A percentile compares a stretch with the other conserved stretches of the same genome.
Conservation (phyloP, 2,797 vertebrate genomes). For the Neoniphon sammara region DNA sequence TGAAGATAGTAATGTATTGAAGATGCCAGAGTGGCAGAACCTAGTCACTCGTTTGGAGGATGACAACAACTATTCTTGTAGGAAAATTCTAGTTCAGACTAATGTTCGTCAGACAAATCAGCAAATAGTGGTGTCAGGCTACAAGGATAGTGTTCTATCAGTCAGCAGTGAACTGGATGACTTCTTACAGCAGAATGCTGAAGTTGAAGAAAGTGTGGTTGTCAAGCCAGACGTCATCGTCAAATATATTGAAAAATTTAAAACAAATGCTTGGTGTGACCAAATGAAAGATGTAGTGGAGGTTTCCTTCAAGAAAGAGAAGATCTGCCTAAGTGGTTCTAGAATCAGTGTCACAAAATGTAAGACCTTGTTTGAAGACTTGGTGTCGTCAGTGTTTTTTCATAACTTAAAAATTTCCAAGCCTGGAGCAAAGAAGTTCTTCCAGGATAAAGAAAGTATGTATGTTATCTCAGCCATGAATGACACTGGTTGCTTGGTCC, state of each 20-base stretch:
- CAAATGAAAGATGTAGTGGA: constrained; percentile 58
- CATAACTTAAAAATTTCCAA: constrained; percentile 70
- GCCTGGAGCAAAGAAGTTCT: constrained; percentile 85
- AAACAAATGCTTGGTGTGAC: constrained; percentile 46
- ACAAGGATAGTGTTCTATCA: constrained; percentile 63
- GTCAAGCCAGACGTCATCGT: constrained; percentile 63
- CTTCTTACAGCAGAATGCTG: constrained; percentile 82
- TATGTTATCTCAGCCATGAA: constrained; percentile 57
- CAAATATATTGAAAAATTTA: constrained; percentile 78
- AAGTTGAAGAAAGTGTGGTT: constrained; percentile 69
- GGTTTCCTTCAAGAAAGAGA: constrained; percentile 71
- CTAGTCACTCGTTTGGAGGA: constrained; percentile 67
- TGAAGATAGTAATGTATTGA: constrained; percentile 75
- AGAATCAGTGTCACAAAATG: constrained; percentile 73
- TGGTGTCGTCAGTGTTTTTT: constrained; percentile 68
- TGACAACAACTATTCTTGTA: constrained; percentile 54
- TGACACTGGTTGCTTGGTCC: constrained; percentile 80
- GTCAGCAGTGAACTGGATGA: constrained; percentile 65
- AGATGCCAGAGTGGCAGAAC: constrained; percentile 77
- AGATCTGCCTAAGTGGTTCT: constrained; percentile 82
- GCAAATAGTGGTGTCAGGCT: constrained; percentile 83
- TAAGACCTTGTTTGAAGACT: constrained; percentile 49
- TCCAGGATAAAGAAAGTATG: constrained; percentile 71
- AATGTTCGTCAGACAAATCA: constrained; percentile 23
- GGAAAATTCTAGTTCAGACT: constrained; percentile 63